These are phyloP conservation scores for Saccopteryx bilineata DNA, from an alignment of 2,113 vertebrate species.

Conservation along the genomic window DNA sequence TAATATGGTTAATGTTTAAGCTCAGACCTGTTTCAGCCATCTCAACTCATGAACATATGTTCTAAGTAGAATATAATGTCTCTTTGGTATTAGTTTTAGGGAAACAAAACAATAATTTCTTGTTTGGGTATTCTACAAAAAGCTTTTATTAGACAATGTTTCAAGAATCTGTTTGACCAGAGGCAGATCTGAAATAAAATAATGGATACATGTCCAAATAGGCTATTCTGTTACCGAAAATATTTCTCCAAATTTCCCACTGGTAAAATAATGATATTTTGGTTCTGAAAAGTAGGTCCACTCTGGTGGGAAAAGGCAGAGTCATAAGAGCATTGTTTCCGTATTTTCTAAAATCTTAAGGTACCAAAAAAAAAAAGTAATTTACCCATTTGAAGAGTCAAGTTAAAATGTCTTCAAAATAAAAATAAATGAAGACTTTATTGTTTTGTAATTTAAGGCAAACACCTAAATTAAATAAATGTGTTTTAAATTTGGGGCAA, in stretches of 20 bases:
- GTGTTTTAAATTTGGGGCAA: slow-evolving; percentile 45
- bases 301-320: slow-evolving; percentile 78
- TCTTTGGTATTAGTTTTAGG: slow-evolving; percentile 40
- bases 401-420: slow-evolving; percentile 69
- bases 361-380: slow-evolving; percentile 1
- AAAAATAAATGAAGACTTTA: slow-evolving; percentile 52
- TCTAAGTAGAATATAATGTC: slow-evolving; percentile 36
- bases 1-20: not conserved
- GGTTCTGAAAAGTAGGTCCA: slow-evolving; percentile 79
- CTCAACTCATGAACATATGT: slow-evolving; percentile 1
- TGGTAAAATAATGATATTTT: slow-evolving; percentile 76
- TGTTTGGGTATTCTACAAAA: slow-evolving; percentile 61
- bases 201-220: slow-evolving; percentile 75
- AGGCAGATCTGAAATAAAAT: slow-evolving; percentile 75
- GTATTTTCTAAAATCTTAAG: slow-evolving; percentile 62
- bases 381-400: slow-evolving; percentile 64
- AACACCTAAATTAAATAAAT: not conserved
- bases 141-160: slow-evolving; percentile 63
- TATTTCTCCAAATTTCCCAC: slow-evolving; percentile 73
- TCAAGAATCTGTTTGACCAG: slow-evolving; percentile 75
- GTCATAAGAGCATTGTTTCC: slow-evolving; percentile 70
- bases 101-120: slow-evolving; percentile 58
- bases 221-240: slow-evolving; percentile 73
- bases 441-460: slow-evolving; percentile 39
- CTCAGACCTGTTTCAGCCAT: not conserved